Evolutionary conservation across 23 tunicate genomes (phyloP).

Genomic region (Oikopleura dioica): DNA sequence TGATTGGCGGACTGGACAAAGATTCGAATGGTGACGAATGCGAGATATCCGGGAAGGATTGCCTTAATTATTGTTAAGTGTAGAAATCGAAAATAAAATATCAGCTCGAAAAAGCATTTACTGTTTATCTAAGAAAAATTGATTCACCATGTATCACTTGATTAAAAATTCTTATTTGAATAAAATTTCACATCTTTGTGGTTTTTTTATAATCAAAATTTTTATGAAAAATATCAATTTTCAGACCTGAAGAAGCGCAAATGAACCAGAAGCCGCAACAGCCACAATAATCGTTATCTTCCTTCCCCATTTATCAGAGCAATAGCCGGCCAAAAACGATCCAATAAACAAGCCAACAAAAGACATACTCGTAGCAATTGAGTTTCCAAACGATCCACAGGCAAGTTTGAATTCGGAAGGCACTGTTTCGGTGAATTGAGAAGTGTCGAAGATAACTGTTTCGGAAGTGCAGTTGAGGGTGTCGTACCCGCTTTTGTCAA

Average conservation of each 20-base stretch:
- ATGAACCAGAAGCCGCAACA: background rate
- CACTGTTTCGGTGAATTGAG: background rate
- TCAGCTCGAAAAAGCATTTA: too few relatives aligned
- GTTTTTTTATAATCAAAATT: too few relatives aligned
- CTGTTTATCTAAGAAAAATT: too few relatives aligned
- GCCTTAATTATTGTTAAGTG: too few relatives aligned
- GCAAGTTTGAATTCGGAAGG: constrained; percentile 1
- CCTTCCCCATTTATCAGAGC: background rate
- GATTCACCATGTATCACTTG: too few relatives aligned
- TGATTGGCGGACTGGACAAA: constrained; percentile 8
- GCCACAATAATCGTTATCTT: background rate
- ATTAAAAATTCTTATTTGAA: too few relatives aligned
- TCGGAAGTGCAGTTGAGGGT: background rate
- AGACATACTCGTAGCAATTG: background rate
- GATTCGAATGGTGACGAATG: background rate
- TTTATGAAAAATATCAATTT: too few relatives aligned
- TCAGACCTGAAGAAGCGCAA: background rate
- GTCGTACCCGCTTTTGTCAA: too few relatives aligned
- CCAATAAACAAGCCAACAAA: constrained; percentile 5
- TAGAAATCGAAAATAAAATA: too few relatives aligned
- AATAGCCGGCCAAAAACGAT: constrained; percentile 5
- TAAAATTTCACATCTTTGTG: too few relatives aligned
- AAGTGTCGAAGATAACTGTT: background rate
- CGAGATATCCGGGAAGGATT: background rate
- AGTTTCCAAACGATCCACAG: background rate